Evolutionary conservation across 2,797 vertebrate genomes (phyloP).

Genomic region (Amniataba percoides): DNA sequence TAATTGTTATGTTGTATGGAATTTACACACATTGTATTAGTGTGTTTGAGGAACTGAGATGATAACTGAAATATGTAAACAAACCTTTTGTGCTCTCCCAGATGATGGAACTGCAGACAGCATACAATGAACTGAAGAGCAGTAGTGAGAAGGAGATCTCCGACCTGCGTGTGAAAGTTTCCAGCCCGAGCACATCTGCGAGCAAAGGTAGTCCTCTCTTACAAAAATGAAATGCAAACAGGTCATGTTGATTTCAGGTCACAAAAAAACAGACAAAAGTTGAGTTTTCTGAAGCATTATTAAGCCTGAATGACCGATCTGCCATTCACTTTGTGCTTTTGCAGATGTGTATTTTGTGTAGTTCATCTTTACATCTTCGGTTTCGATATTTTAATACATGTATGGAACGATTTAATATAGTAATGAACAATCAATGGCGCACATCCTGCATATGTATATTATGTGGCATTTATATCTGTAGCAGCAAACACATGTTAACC

Average conservation of each 20-base stretch:
- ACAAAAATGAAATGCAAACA: neutral
- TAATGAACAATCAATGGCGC: neutral
- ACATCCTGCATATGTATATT: neutral
- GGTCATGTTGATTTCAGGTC: neutral
- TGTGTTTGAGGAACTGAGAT: neutral
- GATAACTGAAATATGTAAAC: neutral
- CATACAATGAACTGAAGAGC: slow-evolving; percentile 73
- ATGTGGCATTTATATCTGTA: neutral
- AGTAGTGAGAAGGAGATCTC: slow-evolving; percentile 74
- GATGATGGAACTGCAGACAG: slow-evolving; percentile 73
- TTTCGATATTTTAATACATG: neutral
- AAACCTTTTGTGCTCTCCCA: slow-evolving; percentile 61
- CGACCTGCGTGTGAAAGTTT: slow-evolving; percentile 62
- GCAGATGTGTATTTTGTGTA: neutral
- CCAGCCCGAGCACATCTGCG: slow-evolving; percentile 39
- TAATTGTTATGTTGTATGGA: neutral
- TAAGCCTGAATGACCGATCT: no score
- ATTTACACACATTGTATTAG: neutral
- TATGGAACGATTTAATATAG: no score
- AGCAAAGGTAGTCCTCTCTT: slow-evolving; percentile 55
- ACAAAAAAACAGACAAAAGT: no score
- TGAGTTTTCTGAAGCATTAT: no score
- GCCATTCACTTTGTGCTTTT: neutral
- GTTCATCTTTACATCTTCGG: neutral
- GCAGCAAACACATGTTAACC: neutral